Percentiles rank a stretch among this genome's conserved stretches.
These are phyloP conservation scores for Acrobasis repandana DNA, from an alignment of 2,888 invertebrate genomes.

Conservation along the genomic window DNA sequence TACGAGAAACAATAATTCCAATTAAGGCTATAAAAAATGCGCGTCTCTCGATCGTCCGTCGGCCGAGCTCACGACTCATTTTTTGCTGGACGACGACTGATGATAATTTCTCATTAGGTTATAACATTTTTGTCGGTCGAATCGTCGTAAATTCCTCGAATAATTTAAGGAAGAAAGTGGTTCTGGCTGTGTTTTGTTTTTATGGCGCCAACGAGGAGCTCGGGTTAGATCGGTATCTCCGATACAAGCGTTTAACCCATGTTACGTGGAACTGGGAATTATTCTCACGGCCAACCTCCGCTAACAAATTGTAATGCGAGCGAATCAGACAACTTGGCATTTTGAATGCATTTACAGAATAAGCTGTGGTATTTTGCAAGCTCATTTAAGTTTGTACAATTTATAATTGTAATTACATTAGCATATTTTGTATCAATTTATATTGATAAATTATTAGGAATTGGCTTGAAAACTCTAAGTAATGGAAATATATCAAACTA, in stretches of 20 bases:
- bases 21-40: conserved; percentile 68
- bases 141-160: conserved; percentile 81
- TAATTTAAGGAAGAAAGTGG: conserved; percentile 82
- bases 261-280: conserved; percentile 75
- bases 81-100: conserved; percentile 72
- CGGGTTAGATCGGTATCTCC: conserved; percentile 80
- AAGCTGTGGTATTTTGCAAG: conserved; percentile 23
- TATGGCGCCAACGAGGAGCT: conserved; percentile 80
- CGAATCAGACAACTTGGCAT: conserved; percentile 53
- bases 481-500: no score
- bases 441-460: no score
- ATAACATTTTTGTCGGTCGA: conserved; percentile 79
- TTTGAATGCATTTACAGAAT: conserved; percentile 37
- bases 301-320: conserved; percentile 73
- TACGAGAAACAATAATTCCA: conserved; percentile 66
- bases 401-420: conserved; percentile 2
- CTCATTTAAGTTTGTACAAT: conserved; percentile 5
- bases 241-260: conserved; percentile 82
- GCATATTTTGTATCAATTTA: neutral
- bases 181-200: conserved; percentile 80
- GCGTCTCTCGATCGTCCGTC: conserved; percentile 57
- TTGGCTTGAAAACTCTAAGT: no score
- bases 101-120: conserved; percentile 83
- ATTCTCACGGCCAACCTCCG: conserved; percentile 74
- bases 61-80: conserved; percentile 57